A percentile compares a stretch with the other conserved stretches of the same genome.
phyloP scores from a whole-genome alignment of 2,113 vertebrate genomes.

The Grantiella picta region DNA sequence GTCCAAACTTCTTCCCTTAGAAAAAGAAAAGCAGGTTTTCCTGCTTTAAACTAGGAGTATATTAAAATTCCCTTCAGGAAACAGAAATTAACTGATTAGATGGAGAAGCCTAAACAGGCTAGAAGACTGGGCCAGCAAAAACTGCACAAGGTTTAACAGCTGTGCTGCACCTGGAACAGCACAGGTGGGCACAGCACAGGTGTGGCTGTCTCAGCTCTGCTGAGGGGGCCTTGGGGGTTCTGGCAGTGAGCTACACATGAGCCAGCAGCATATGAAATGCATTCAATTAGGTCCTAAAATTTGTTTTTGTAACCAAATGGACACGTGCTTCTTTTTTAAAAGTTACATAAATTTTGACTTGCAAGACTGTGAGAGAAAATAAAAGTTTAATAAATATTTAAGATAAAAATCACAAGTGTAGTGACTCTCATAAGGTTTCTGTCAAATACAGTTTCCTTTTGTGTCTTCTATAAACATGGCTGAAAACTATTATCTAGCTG shows the following conservation, averaged over 20 bases:
- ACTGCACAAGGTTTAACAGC: rapidly evolving
- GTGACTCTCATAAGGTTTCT: neutral
- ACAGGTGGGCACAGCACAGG: neutral
- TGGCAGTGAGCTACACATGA: neutral
- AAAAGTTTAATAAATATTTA: neutral
- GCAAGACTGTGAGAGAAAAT: neutral
- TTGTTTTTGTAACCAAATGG: neutral
- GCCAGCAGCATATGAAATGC: rapidly evolving
- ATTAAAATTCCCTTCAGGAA: neutral
- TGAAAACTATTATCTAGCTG: neutral
- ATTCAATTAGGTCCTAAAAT: neutral
- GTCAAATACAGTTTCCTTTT: neutral
- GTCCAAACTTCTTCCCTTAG: neutral
- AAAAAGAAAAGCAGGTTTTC: neutral
- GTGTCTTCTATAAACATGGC: neutral
- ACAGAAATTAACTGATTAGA: neutral
- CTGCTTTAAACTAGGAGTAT: neutral
- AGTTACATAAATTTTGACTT: neutral
- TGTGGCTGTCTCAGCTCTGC: neutral
- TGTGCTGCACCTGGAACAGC: neutral
- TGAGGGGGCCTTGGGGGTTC: neutral
- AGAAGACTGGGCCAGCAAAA: neutral
- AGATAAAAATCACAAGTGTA: neutral
- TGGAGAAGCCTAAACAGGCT: neutral
- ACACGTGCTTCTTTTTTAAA: neutral